Base-by-base conservation (phyloP, 2,797 vertebrate genomes). In the Sebastolobus alascanus region DNA sequence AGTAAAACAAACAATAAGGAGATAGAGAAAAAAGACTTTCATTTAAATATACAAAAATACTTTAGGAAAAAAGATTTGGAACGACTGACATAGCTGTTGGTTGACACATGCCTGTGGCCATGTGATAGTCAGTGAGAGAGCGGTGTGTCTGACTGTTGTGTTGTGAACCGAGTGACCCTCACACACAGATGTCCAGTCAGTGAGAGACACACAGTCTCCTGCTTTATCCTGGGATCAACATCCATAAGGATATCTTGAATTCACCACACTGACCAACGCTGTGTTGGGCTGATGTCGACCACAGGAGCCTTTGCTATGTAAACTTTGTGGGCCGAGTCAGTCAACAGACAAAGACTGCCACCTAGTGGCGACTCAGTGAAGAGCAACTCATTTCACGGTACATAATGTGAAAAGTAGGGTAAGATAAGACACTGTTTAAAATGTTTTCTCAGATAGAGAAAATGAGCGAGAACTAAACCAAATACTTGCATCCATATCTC, bases 291-390 rank as follows among this genome's bases (percentile, higher is more conserved):
- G 13, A 69, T 9, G 13, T 59, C 40, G 82, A 27, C 54, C 68
- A 71, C n/a, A 55, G 58, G 40, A 12, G 10, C 12, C 37, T 18
- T 12, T 38, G 18, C 27, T 20, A 3, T 6, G 27, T 10, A 37
- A 55, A 68, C 5, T 6, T 13, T 56, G 13, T 1, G 1, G 3
- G 29, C 1, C 20, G 2, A 5, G 10, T 56, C 29, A 11, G 31
- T 31, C 29, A 22, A 16, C 59, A 60, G 74, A 16, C 11, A 35
- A 12, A 10, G 70, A 75, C 68, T 80, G 91, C 84, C 92, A 89
- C 74, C 93, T 92, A 86, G 90, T 86, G 92, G 86, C 56, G 43
- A 4, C 5, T 75, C 7, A 1, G 50, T 25, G 11, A 40, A 58
- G 2, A 4, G 6, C 43, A 50, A 7, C 8, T 9, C 2, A 56